Evolutionary conservation across 2,113 vertebrate genomes (phyloP).

Genomic region (Tachycineta bicolor): DNA sequence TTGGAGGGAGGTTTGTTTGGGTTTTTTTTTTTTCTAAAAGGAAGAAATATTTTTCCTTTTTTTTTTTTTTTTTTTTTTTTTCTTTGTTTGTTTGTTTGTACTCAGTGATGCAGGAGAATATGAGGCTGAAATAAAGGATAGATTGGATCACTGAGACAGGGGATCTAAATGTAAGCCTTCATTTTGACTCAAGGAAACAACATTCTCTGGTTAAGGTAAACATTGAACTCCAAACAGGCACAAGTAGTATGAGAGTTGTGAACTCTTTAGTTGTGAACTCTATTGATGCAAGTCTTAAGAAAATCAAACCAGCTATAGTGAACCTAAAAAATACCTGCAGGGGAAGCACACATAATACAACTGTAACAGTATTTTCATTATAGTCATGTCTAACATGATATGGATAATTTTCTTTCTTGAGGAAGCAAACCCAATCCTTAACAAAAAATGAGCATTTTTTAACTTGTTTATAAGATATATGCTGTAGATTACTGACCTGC

Average conservation of each 20-base stretch:
- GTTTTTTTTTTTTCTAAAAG: not conserved
- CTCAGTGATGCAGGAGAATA: not conserved
- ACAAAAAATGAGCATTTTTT: not conserved
- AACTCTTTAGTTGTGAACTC: not conserved
- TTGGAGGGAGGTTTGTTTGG: rapidly evolving
- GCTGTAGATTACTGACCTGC: not conserved
- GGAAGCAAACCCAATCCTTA: not conserved
- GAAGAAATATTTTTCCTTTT: not conserved
- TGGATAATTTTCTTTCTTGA: not conserved
- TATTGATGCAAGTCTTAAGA: not conserved
- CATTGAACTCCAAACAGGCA: not conserved
- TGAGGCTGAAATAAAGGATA: not conserved
- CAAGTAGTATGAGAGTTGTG: not conserved
- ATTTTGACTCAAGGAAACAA: not conserved
- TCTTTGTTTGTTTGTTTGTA: not conserved
- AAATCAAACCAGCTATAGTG: not conserved
- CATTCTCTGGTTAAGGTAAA: not conserved
- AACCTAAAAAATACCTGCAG: not conserved
- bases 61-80: not conserved
- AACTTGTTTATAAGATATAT: not conserved
- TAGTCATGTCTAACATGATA: not conserved
- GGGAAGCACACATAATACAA: not conserved
- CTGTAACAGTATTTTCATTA: not conserved
- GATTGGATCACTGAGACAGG: not conserved
- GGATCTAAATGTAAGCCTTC: not conserved